Evolutionary conservation across 2,888 invertebrate species (phyloP), one percentile per base, ranked within the genome.

Genomic region (Acanthopleura granulata): DNA sequence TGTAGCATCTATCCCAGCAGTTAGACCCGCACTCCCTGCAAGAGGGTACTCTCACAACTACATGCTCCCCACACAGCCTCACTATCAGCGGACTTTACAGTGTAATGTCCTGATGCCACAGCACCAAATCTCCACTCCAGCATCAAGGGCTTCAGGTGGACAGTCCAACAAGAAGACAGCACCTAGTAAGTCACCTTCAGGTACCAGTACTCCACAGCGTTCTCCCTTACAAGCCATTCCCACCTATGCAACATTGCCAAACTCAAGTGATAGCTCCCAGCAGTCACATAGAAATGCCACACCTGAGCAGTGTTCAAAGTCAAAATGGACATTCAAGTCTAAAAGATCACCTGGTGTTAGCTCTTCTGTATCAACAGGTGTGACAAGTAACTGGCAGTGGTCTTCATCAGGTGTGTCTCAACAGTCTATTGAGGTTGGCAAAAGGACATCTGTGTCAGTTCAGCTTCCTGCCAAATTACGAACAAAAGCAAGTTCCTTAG

Each of bases 311-410:
- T 27, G 25, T 27, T 18, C 27, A 15, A 66, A 27, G 14, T 66
- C 66, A 14, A 66, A 66, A 14, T 66, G 66, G 66, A 66, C 22
- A 27, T 66, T 66, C 25, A 66, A 66, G 25, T 27, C 66, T 27
- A 22, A 15, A 66, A 66, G 25, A 6, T 66, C 66, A 16, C 25
- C 66, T 6, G 66, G 18, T 18, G 22, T 27, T 22, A 27, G 66
- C 16, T 27, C 25, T 27, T 6, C 29, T 66, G 25, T 6, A 3
- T 27, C 66, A 66, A 66, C 25, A 40, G 40, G 40, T 40, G 40
- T 40, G 40, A 40, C 40, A 40, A 9, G 40, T 6, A 9, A 40
- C 40, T 40, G 40, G 40, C 40, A 40, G 40, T 6, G 40, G 9
- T 40, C 40, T 40, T 9, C 40, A 3, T 40, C 40, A 40, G 40